A percentile compares a stretch with the other conserved stretches of the same genome.
Conservation (phyloP, 1,140 invertebrate species). For the Eupristina koningsbergeri region DNA sequence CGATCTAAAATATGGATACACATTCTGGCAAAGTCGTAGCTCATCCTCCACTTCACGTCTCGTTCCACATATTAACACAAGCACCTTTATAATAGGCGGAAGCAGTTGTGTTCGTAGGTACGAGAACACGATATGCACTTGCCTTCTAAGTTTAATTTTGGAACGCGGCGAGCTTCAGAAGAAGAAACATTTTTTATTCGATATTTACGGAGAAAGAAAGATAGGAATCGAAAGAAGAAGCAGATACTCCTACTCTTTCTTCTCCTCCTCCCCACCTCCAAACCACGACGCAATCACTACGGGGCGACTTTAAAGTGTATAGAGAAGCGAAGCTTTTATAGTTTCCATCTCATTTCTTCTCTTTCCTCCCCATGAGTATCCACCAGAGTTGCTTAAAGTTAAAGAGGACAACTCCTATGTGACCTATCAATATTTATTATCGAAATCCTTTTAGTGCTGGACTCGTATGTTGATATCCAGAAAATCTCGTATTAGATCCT, state of each 20-base stretch:
- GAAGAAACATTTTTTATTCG: not conserved
- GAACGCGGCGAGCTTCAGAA: not conserved
- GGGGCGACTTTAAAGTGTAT: constrained; percentile 34
- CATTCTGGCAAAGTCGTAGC: not conserved
- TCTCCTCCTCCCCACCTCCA: too few species aligned
- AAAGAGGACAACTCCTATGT: constrained; percentile 24
- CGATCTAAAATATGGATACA: not conserved
- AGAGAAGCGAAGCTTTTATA: constrained; percentile 17
- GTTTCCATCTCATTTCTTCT: constrained; percentile 24
- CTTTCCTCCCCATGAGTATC: not conserved
- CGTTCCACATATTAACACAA: not conserved
- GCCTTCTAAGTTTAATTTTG: constrained; percentile 20
- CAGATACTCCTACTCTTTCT: too few species aligned
- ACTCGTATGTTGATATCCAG: constrained; percentile 18
- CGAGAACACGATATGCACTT: not conserved
- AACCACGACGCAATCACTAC: too few species aligned
- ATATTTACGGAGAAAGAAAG: constrained; percentile 18
- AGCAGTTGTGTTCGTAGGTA: not conserved
- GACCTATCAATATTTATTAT: constrained; percentile 52
- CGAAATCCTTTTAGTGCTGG: constrained; percentile 45
- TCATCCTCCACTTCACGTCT: not conserved
- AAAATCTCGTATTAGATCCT: constrained; percentile 44
- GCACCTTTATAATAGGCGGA: not conserved
- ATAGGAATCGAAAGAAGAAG: not conserved
- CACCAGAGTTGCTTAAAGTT: not conserved